Evolutionary conservation across 1,140 invertebrate genomes (phyloP).

Genomic region (Zophobas atratus): DNA sequence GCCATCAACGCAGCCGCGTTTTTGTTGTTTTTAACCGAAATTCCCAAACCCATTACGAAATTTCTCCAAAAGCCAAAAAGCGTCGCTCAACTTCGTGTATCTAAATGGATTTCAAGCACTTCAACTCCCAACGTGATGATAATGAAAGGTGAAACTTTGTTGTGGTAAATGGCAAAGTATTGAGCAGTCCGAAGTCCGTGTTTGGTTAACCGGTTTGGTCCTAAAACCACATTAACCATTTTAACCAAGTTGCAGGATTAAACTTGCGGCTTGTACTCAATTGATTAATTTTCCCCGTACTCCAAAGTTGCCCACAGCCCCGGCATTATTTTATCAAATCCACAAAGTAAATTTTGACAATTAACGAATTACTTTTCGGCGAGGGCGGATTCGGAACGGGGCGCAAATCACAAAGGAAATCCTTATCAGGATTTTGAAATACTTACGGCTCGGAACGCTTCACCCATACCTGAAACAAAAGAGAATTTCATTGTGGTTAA

Average conservation of each 20-base stretch:
- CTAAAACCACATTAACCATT: conserved; percentile 43
- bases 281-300: conserved; percentile 33
- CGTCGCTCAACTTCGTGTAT: no score
- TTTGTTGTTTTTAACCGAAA: no score
- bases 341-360: conserved; percentile 29
- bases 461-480: conserved; percentile 18
- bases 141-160: conserved; percentile 4
- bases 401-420: conserved; percentile 1
- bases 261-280: conserved; percentile 35
- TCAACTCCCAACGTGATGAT: background rate
- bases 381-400: background rate
- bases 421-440: background rate
- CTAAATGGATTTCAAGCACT: no score
- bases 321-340: conserved; percentile 1
- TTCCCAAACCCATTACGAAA: no score
- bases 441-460: background rate
- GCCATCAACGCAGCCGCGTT: no score
- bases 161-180: background rate
- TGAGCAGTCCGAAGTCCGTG: conserved; percentile 1
- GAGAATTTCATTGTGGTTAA: background rate
- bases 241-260: conserved; percentile 40
- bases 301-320: conserved; percentile 7
- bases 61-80: no score
- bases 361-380: conserved; percentile 24
- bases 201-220: conserved; percentile 31